Evolutionary conservation across 2,797 vertebrate genomes (phyloP), one percentile per base, ranked within the genome.

Genomic region (Sebastes vulpes): DNA sequence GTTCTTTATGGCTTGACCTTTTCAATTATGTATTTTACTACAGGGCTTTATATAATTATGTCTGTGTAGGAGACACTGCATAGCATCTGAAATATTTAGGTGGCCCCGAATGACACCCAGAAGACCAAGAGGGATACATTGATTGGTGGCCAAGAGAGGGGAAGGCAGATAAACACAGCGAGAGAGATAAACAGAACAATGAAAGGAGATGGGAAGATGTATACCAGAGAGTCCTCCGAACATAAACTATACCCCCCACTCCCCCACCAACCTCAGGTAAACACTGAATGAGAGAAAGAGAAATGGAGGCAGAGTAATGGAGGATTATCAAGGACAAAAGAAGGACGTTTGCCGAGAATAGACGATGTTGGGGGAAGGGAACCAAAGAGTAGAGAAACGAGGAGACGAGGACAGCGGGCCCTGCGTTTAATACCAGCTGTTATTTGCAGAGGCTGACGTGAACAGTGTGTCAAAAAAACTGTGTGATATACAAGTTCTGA

Each of bases 271-370:
- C 61, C 54, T 79, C 76, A 75, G 75, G 76, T 81, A 82, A 90
- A 89, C 78, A 82, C 29, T 9, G 60, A 63, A 5, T 1, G 20
- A 67, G 58, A 73, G 52, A 60, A 59, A 66, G 68, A 66, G 77
- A 69, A 82, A 65, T 21, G 28, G 46, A 81, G 61, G 53, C 67
- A 57, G 68, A 20, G 59, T 2, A 54, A 25, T 25, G 46, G 73
- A 83, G 73, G 73, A 81, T 73, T 79, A 72, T 83, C 89, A 91
- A 92, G 91, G 90, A 86, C 89, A 75, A 76, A 50, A 60, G 54
- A 65, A 79, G 78, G 83, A 80, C n/a, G 2, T 84, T 84, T 78
- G 83, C 82, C 23, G 78, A 77, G 70, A 83, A 81, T 78, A 84
- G 74, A 56, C 32, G 31, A 61, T 29, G 69, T 66, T 75, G 77